Conservation (phyloP, 2,797 vertebrate species). For the Syngnathus acus region DNA sequence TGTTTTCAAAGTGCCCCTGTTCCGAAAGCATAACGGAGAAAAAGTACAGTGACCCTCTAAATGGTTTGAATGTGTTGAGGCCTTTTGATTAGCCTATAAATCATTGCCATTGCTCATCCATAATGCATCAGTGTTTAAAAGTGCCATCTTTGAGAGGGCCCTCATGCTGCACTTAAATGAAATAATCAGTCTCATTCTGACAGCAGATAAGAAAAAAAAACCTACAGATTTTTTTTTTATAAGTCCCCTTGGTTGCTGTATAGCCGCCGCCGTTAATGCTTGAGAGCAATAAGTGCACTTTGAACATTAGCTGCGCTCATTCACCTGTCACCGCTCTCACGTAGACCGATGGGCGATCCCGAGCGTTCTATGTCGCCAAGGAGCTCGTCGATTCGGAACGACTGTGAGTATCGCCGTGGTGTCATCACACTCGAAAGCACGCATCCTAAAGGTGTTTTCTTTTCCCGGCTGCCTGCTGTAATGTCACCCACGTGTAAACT, state of each 20-base stretch:
- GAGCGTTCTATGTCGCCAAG: constrained; percentile 84
- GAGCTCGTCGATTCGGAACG: constrained; percentile 87
- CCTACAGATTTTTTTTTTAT: constrained; percentile 12
- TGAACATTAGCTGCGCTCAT: constrained; percentile 51
- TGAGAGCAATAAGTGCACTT: constrained; percentile 39
- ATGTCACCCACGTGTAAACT: constrained; percentile 1
- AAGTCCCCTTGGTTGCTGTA: constrained; percentile 10
- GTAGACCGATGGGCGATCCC: constrained; percentile 86
- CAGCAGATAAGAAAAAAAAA: constrained; percentile 38
- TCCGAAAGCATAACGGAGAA: neutral
- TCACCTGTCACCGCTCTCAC: constrained; percentile 48
- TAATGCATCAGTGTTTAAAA: constrained; percentile 68
- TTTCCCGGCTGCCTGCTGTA: neutral
- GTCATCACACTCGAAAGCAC: neutral
- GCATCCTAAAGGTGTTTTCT: constrained; percentile 7
- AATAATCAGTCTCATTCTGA: constrained; percentile 72
- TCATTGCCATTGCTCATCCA: constrained; percentile 66
- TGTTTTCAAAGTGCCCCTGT: neutral
- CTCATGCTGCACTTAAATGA: constrained; percentile 59
- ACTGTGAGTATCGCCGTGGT: constrained; percentile 73
- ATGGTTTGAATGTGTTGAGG: constrained; percentile 50
- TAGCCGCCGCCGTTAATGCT: constrained; percentile 37
- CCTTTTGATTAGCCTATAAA: constrained; percentile 67
- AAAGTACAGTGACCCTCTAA: constrained; percentile 24
- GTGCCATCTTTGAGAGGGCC: constrained; percentile 46